phyloP scores from a whole-genome alignment of 2,797 vertebrate genomes.

The Poeciliopsis infans region DNA sequence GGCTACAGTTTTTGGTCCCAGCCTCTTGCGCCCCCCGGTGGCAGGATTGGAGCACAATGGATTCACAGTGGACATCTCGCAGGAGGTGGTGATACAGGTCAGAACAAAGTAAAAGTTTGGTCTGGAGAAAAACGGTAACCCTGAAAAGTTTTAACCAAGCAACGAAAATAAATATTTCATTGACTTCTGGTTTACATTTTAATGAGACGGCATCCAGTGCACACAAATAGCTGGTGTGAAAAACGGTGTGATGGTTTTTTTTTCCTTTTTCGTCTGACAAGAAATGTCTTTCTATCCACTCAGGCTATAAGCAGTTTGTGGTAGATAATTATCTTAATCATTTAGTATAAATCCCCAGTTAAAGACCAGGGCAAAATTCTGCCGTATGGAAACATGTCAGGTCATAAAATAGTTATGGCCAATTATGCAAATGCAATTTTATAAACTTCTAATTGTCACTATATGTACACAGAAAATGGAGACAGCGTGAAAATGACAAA shows the following conservation, averaged over 20 bases:
- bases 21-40: slow-evolving; percentile 78
- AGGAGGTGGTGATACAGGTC: slow-evolving; percentile 82
- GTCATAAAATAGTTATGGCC: not conserved
- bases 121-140: not conserved
- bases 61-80: slow-evolving; percentile 73
- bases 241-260: no score
- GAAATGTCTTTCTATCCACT: no score
- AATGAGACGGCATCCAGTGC: not conserved
- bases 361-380: not conserved
- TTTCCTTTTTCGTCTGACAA: no score
- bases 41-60: slow-evolving; percentile 36
- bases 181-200: not conserved
- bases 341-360: not conserved
- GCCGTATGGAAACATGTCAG: not conserved
- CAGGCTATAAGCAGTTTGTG: not conserved
- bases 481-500: not conserved
- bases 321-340: not conserved
- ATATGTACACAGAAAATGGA: not conserved
- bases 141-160: not conserved
- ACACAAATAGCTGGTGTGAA: not conserved
- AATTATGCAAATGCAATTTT: not conserved
- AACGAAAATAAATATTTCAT: not conserved
- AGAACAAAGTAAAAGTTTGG: slow-evolving; percentile 3
- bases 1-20: slow-evolving; percentile 83
- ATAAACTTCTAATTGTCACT: not conserved